Evolutionary conservation across 2,113 vertebrate species (phyloP), one percentile per base, ranked within the genome.

Genomic region (Sitta europaea): DNA sequence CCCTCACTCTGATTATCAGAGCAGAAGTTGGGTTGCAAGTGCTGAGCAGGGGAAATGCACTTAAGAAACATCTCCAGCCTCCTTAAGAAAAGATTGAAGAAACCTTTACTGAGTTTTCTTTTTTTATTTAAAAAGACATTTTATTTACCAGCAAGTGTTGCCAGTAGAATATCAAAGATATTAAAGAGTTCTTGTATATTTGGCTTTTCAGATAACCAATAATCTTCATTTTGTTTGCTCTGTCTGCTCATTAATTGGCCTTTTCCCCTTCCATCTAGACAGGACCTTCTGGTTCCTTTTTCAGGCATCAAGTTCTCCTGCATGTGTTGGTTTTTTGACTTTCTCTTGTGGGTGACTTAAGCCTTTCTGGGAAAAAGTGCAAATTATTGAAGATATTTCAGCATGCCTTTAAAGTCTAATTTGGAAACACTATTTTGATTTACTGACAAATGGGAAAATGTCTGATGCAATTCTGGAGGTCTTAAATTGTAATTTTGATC

Each of bases 401-500:
- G 9, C 35, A 68, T 84, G 90, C 54, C 55, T 96, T 82, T 71
- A 77, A 95, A 94, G 88, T 88, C 94, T 96, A 66, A 87, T 96
- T 92, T 94, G 77, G 79, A 92, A 96, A 92, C 47, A 73, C 54
- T 95, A 5, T 85, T 97, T 96, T 84, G 88, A 95, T 97, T 79
- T 92, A 92, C 45, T 79, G 55, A 75, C 53, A 92, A 92, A 91
- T 9, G 20, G 82, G 93, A 89, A 94, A 96, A 91, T 71, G 88
- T 95, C 92, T 91, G 95, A 53, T 88, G 67, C 84, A 94, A 94
- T 94, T 96, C 93, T 92, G 84, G 70, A 92, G 91, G 70, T 94
- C 94, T 88, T 97, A 96, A 96, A 96, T 96, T 94, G 45, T 97
- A 97, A 98, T 97, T 96, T 96, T 55, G 55, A 79, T 86, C 68